Evolutionary conservation across 1,140 invertebrate genomes (phyloP), one percentile per base, ranked within the genome.

Genomic region (Drosophila athabasca): DNA sequence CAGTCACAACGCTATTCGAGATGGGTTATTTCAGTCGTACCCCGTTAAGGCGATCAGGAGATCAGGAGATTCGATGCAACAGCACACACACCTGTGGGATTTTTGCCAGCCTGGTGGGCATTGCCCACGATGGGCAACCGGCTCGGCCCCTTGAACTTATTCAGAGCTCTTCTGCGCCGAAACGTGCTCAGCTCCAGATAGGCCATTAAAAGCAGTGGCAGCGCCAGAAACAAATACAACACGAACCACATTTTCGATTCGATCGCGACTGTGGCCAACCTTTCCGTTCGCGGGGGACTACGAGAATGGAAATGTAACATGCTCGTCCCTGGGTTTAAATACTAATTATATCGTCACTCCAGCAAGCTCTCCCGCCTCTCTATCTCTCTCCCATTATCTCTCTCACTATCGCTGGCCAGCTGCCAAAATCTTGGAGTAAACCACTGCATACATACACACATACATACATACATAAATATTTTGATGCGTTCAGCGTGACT

Each of bases 1-100:
- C 83, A 78, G 78, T 61, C 64, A 71, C 62, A 85, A 85, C 84
- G 74, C 78, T 76, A 88, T 85, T 88, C 82, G 82, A 85, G 78
- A 85, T 58, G 60, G 53, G 58, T 62, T 58, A 64, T 67, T 66
- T 22, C 6, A 45, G 62, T 26, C 2, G 31, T 41, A 6, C 17
- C 45, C 19, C 15, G 22, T 2, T 13, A 19, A 19, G 17, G 17
- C 17, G 17, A 19, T 26, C 24, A 6, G 24, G 11, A 13, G 8
- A 48, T 9, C 15, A 11, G 11, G 19, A 19, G 17, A 5, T 15
- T 15, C 2, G 51, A 17, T n/a, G 22, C n/a, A 6, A 9, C 31
- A 3, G 11, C n/a, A 31, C 55, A 31, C 55, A 62, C 61, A 91
- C 90, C 90, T 45, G 79, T 22, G 8, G 90, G 88, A 66, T 54